phyloP scores from a whole-genome alignment of 2,113 vertebrate genomes.

The Hippolais icterina region DNA sequence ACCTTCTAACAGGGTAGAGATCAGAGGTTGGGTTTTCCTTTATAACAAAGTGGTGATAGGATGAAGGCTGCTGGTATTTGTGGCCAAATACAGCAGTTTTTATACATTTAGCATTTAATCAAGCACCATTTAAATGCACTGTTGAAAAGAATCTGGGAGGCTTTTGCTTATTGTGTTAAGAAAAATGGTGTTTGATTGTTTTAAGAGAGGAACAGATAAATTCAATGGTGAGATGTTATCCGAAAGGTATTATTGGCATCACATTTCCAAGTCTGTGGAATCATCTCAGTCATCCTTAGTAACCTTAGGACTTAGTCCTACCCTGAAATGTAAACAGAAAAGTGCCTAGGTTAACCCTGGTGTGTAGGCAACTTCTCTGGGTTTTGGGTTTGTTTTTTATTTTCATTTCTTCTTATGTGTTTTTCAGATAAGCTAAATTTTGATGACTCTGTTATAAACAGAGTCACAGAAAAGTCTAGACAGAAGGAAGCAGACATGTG shows the following conservation, averaged over 20 bases:
- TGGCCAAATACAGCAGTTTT: neutral
- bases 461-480: constrained; percentile 79
- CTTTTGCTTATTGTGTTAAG: neutral
- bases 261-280: neutral
- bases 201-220: neutral
- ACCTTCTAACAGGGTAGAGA: neutral
- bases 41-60: neutral
- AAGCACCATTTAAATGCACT: neutral
- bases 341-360: neutral
- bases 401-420: neutral
- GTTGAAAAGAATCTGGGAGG: neutral
- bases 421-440: constrained; percentile 79
- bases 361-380: neutral
- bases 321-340: neutral
- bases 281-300: neutral
- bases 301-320: neutral
- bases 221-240: neutral
- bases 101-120: neutral
- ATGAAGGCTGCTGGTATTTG: neutral
- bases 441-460: constrained; percentile 81
- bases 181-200: neutral
- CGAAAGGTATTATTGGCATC: neutral
- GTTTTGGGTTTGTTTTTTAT: neutral
- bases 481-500: constrained; percentile 81
- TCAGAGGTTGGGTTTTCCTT: neutral